These are phyloP conservation scores for Chrysopa pallens DNA, from an alignment of 1,140 invertebrate species.

Conservation along the genomic window DNA sequence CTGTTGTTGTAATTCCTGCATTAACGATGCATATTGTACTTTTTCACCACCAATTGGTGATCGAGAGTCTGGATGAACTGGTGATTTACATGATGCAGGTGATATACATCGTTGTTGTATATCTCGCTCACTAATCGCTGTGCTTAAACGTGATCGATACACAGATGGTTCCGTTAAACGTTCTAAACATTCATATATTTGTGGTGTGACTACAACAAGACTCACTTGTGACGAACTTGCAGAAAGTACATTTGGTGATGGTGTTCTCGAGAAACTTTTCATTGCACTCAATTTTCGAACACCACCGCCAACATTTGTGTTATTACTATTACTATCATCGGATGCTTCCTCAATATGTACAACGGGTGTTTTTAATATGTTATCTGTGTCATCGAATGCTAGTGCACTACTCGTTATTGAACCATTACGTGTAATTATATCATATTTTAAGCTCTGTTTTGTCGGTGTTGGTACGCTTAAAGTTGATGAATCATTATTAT, in stretches of 20 bases:
- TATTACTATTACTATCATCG: conserved; percentile 20
- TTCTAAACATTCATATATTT: conserved; percentile 26
- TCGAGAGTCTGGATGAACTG: conserved; percentile 15
- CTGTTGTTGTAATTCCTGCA: conserved; percentile 24
- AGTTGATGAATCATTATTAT: conserved; percentile 10
- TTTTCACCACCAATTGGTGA: conserved; percentile 6
- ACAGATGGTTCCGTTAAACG: conserved; percentile 21
- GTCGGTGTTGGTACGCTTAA: conserved; percentile 7
- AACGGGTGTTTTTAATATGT: conserved; percentile 17
- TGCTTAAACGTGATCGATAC: conserved; percentile 21
- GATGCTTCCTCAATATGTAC: conserved; percentile 22
- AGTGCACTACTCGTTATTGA: neutral
- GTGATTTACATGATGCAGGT: conserved; percentile 12
- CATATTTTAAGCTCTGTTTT: conserved; percentile 7
- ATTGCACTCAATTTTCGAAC: conserved; percentile 22
- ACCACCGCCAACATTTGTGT: conserved; percentile 7
- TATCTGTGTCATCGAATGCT: conserved; percentile 7
- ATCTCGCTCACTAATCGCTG: conserved; percentile 12
- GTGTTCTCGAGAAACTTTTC: conserved; percentile 25
- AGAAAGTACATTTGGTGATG: conserved; percentile 22
- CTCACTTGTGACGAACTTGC: conserved; percentile 22
- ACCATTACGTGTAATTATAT: neutral
- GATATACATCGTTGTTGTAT: conserved; percentile 16
- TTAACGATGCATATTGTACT: conserved; percentile 26
- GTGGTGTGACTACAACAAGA: conserved; percentile 14